Evolutionary conservation across 2,113 vertebrate genomes (phyloP).

Genomic region (Riparia riparia): DNA sequence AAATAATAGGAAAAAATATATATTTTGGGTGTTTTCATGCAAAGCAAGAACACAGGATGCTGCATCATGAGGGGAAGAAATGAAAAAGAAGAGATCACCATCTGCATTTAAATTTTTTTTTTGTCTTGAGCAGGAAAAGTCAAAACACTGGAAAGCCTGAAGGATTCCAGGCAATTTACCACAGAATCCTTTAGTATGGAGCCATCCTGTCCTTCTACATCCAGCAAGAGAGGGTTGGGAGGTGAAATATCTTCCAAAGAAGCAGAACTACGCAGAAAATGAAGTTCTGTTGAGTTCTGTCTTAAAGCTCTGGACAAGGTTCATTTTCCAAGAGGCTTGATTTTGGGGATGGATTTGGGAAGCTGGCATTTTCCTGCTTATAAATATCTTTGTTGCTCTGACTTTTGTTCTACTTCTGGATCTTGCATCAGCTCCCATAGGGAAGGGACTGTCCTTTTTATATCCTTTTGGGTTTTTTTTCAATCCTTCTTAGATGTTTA

Average conservation of each 20-base stretch:
- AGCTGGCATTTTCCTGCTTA: neutral
- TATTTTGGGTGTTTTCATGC: neutral
- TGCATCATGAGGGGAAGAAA: neutral
- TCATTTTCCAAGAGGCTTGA: neutral
- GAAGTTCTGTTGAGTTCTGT: neutral
- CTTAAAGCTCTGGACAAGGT: neutral
- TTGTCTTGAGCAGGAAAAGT: neutral
- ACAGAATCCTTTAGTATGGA: neutral
- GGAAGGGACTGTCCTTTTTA: neutral
- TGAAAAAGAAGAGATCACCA: neutral
- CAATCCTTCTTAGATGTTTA: neutral
- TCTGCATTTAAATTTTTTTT: neutral
- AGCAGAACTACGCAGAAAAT: neutral
- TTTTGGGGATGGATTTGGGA: neutral
- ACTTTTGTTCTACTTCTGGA: conserved; percentile 10
- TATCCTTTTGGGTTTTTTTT: neutral
- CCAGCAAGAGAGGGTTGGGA: neutral
- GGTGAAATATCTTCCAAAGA: neutral
- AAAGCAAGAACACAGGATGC: neutral
- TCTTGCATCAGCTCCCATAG: neutral
- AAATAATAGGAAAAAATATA: neutral
- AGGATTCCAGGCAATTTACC: neutral
- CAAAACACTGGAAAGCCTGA: neutral
- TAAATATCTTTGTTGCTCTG: conserved; percentile 16
- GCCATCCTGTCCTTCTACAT: neutral